phyloP scores from a whole-genome alignment of 2,797 vertebrate species.

The Dicrostonyx torquatus region DNA sequence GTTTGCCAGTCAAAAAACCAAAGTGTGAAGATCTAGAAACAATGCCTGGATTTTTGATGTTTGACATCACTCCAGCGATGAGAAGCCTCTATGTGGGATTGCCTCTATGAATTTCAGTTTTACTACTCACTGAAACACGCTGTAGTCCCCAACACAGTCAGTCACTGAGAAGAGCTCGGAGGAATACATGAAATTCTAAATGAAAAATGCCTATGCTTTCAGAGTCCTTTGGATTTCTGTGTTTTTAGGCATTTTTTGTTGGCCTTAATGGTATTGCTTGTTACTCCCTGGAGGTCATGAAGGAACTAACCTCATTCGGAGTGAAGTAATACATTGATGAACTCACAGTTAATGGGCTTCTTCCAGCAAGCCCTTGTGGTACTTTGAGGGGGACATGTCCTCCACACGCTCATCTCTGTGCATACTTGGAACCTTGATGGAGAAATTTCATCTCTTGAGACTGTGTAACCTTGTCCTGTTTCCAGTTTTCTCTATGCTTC shows the following conservation, averaged over 20 bases:
- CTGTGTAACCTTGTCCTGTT: background rate
- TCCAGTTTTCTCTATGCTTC: background rate
- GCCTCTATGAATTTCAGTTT: constrained; percentile 34
- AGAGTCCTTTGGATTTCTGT: background rate
- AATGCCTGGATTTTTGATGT: background rate
- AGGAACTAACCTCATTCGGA: background rate
- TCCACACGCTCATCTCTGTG: background rate
- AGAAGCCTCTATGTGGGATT: background rate
- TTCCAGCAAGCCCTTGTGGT: background rate
- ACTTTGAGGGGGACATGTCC: background rate
- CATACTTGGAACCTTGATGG: background rate
- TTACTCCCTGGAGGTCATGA: background rate
- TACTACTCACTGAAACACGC: background rate
- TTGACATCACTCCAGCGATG: background rate
- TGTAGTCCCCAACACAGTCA: background rate
- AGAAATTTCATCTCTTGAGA: background rate
- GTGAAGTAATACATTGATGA: background rate
- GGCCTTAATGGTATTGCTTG: background rate
- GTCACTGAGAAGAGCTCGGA: background rate
- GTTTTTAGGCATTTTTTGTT: background rate
- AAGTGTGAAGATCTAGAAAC: background rate
- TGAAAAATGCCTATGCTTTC: background rate
- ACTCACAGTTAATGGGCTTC: background rate
- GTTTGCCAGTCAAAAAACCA: background rate
- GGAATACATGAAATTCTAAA: background rate